Evolutionary conservation across 2,888 invertebrate species (phyloP).

Genomic region (Melipona beecheii): DNA sequence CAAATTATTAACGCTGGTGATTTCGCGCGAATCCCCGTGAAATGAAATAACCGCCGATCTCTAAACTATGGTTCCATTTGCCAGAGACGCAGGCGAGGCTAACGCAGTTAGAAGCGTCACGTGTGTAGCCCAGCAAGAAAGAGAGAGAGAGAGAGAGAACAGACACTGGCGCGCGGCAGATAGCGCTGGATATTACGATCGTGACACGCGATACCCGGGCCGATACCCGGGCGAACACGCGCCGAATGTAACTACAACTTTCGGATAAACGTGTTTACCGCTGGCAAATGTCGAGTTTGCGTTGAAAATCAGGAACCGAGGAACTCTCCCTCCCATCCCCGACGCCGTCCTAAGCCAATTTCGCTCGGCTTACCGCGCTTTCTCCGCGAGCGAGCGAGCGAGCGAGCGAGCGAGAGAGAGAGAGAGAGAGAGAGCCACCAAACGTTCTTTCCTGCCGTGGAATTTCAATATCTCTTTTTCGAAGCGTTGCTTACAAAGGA

Average conservation of each 20-base stretch:
- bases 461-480: neutral
- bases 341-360: neutral
- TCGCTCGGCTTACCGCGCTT: neutral
- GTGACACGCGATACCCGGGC: conserved; percentile 27
- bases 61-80: conserved; percentile 42
- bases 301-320: conserved; percentile 18
- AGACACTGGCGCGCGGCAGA: conserved; percentile 17
- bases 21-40: neutral
- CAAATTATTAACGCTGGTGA: conserved; percentile 37
- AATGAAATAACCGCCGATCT: conserved; percentile 45
- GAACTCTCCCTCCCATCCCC: neutral
- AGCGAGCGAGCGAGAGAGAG: too few species aligned
- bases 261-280: conserved; percentile 29
- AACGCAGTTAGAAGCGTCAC: conserved; percentile 41
- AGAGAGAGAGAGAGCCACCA: too few species aligned
- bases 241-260: conserved; percentile 24
- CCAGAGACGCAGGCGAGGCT: conserved; percentile 30
- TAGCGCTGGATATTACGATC: conserved; percentile 6
- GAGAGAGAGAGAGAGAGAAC: neutral
- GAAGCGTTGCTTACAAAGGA: neutral
- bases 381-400: neutral
- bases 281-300: neutral
- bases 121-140: conserved; percentile 5
- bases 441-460: too few species aligned
- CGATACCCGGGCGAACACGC: conserved; percentile 12